Conservation (phyloP, 2,888 invertebrate species). For the Camponotus fellah region DNA sequence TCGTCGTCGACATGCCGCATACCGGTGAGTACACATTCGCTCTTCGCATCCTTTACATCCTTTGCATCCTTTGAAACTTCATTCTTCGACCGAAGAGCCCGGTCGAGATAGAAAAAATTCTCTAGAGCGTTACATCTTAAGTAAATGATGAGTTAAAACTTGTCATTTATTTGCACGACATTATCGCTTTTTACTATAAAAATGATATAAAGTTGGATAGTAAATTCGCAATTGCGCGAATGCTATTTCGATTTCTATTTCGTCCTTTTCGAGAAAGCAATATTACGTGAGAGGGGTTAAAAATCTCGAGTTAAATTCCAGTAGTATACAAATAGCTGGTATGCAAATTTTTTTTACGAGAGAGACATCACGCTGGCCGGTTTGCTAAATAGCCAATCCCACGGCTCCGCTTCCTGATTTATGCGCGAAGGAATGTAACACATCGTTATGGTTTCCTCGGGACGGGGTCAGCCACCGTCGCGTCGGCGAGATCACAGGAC, state of each 20-base stretch:
- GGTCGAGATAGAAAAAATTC: not conserved
- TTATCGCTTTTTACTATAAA: not conserved
- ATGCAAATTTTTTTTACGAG: constrained; percentile 27
- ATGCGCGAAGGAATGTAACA: constrained; percentile 59
- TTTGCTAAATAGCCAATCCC: constrained; percentile 47
- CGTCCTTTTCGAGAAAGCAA: not conserved
- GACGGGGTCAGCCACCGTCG: constrained; percentile 73
- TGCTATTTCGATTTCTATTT: not conserved
- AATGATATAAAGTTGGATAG: not conserved
- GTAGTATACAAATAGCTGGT: not conserved
- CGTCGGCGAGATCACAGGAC: constrained; percentile 77
- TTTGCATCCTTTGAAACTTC: not conserved
- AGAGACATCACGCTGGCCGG: constrained; percentile 18
- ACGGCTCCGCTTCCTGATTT: constrained; percentile 58
- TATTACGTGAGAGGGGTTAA: not conserved
- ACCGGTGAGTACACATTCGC: constrained; percentile 76
- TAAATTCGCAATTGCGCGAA: not conserved
- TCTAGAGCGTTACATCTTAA: not conserved
- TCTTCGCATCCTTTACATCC: not conserved
- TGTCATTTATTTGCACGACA: not conserved
- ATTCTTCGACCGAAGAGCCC: not conserved
- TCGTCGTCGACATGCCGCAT: constrained; percentile 79
- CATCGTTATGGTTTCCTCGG: constrained; percentile 68
- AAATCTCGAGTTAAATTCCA: not conserved
- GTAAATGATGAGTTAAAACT: not conserved